Percentiles rank a stretch among this genome's conserved stretches.
These are phyloP conservation scores for Sesamia inferens DNA, from an alignment of 2,888 invertebrate genomes.

Conservation along the genomic window DNA sequence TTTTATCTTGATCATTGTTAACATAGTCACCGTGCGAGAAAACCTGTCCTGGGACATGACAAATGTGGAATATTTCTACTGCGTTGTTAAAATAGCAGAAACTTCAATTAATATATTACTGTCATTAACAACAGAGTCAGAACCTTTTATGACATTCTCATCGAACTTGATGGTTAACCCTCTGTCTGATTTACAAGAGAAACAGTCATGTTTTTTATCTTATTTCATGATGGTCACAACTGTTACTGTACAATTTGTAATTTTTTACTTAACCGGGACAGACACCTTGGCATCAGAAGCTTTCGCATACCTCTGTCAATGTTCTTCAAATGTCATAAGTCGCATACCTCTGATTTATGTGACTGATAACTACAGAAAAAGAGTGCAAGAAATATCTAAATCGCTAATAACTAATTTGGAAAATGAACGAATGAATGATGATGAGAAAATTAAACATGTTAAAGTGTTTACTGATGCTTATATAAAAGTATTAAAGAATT, in stretches of 20 bases:
- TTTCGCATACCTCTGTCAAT: neutral
- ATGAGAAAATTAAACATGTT: constrained; percentile 12
- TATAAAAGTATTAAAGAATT: neutral
- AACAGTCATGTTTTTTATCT: neutral
- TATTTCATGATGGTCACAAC: neutral
- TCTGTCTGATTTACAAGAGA: neutral
- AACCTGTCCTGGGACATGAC: rapidly evolving
- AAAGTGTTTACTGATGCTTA: neutral
- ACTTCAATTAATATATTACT: neutral
- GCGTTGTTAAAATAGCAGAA: neutral
- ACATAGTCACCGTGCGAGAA: no score
- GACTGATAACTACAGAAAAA: constrained; percentile 17
- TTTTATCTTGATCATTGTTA: neutral
- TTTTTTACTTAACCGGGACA: rapidly evolving
- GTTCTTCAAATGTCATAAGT: neutral
- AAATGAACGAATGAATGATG: neutral
- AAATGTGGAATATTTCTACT: neutral
- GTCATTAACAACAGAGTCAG: neutral
- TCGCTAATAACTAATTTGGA: constrained; percentile 1
- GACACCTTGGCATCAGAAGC: rapidly evolving
- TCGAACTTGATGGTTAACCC: neutral
- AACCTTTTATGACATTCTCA: constrained; percentile 5
- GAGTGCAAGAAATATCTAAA: neutral
- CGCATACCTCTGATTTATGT: neutral
- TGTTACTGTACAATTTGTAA: no score